Percentiles rank a stretch among this genome's conserved stretches.
These are phyloP conservation scores for Amphibalanus amphitrite DNA, from an alignment of 1,140 invertebrate species.

Conservation along the genomic window DNA sequence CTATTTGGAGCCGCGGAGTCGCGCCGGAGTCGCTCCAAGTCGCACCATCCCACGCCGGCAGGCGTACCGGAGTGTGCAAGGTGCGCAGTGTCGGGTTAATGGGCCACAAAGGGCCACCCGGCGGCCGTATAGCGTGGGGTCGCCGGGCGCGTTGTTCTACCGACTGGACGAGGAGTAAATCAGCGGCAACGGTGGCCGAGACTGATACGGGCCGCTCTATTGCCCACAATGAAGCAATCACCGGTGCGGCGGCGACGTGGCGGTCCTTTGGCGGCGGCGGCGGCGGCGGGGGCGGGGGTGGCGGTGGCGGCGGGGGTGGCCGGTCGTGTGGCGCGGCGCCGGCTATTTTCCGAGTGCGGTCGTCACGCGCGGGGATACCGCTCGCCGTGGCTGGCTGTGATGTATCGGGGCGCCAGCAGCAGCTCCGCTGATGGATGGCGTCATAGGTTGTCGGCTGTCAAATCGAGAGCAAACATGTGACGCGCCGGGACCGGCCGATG, in stretches of 20 bases:
- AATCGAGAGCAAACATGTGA: background rate
- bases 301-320: background rate
- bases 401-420: background rate
- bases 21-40: too few species aligned
- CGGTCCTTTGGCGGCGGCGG: too few species aligned
- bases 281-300: too few species aligned
- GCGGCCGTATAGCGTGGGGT: background rate
- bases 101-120: background rate
- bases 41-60: too few species aligned
- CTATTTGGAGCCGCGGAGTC: too few species aligned
- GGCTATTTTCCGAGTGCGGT: background rate
- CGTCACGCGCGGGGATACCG: background rate
- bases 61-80: too few species aligned
- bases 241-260: background rate
- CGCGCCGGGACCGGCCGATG: too few species aligned
- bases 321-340: too few species aligned
- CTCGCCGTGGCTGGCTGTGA: background rate
- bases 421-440: background rate
- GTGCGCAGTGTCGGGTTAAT: background rate
- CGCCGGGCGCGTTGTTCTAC: too few species aligned
- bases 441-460: background rate
- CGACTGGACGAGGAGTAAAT: background rate
- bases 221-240: background rate
- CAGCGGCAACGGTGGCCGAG: background rate
- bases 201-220: background rate